Evolutionary conservation across 2,797 vertebrate species (phyloP).

Genomic region (Amazonetta brasiliensis): DNA sequence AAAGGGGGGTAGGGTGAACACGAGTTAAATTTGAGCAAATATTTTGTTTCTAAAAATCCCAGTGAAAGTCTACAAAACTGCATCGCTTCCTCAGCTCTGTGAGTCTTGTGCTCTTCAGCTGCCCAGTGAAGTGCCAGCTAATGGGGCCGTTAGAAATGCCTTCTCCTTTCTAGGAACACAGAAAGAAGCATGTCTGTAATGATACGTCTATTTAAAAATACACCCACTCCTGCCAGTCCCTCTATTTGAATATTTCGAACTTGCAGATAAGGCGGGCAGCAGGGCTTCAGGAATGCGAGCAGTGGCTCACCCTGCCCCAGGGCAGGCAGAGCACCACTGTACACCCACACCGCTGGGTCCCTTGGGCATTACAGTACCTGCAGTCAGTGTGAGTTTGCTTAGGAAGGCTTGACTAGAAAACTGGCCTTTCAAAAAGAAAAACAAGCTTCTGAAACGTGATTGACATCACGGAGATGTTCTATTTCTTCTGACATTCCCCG

Average conservation of each 20-base stretch:
- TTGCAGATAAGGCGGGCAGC: not conserved
- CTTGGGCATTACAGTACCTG: fast-evolving
- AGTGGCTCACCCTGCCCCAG: no score
- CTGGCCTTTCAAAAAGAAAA: not conserved
- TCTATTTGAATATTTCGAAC: not conserved
- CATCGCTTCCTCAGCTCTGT: not conserved
- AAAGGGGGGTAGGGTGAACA: no score
- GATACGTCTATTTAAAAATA: not conserved
- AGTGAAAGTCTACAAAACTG: not conserved
- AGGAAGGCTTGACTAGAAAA: not conserved
- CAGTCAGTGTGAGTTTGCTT: not conserved
- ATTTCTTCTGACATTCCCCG: not conserved
- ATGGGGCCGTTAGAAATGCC: not conserved
- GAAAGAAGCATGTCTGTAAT: not conserved
- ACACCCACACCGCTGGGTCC: not conserved
- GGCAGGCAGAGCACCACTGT: no score
- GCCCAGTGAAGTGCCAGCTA: not conserved
- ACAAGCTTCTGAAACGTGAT: not conserved
- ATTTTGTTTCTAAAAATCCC: not conserved
- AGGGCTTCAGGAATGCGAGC: not conserved
- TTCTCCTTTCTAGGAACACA: not conserved
- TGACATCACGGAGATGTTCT: not conserved
- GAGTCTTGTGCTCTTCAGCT: not conserved
- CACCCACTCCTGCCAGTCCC: not conserved
- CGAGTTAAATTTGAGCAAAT: not conserved